These are phyloP conservation scores for Odontesthes bonariensis DNA, from an alignment of 2,113 vertebrate species.

Conservation along the genomic window DNA sequence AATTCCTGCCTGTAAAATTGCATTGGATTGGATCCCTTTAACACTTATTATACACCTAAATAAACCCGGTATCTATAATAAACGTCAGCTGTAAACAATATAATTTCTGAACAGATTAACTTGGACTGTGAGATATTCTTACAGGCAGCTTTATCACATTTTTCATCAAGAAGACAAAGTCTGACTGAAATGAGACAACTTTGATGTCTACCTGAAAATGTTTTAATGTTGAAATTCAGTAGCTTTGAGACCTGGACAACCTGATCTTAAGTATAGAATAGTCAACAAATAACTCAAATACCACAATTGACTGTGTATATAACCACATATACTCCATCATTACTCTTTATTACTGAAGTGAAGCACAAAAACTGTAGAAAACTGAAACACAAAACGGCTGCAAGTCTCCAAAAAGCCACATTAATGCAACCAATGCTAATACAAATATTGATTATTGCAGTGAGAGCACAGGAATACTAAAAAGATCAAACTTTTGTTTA, in stretches of 20 bases:
- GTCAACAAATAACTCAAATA: constrained; percentile 1
- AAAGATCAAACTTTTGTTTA: constrained; percentile 73
- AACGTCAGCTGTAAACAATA: no score
- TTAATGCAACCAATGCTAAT: constrained; percentile 76
- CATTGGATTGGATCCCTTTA: no score
- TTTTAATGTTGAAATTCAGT: neutral
- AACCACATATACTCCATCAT: constrained; percentile 51
- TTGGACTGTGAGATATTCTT: no score
- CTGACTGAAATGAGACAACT: no score
- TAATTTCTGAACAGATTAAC: no score
- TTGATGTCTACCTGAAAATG: neutral
- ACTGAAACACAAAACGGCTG: constrained; percentile 79
- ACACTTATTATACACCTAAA: no score
- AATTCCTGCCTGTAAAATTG: no score
- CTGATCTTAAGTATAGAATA: neutral
- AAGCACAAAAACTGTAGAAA: constrained; percentile 84
- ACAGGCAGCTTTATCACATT: no score
- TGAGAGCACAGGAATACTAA: constrained; percentile 81
- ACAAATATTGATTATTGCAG: constrained; percentile 86
- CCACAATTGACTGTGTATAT: constrained; percentile 24
- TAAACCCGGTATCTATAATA: no score
- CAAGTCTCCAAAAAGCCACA: constrained; percentile 80
- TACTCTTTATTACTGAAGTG: constrained; percentile 84
- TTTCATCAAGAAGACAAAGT: no score
- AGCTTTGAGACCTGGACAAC: neutral